These are phyloP conservation scores for Eubasilissa regina DNA, from an alignment of 1,140 invertebrate species.

Conservation along the genomic window DNA sequence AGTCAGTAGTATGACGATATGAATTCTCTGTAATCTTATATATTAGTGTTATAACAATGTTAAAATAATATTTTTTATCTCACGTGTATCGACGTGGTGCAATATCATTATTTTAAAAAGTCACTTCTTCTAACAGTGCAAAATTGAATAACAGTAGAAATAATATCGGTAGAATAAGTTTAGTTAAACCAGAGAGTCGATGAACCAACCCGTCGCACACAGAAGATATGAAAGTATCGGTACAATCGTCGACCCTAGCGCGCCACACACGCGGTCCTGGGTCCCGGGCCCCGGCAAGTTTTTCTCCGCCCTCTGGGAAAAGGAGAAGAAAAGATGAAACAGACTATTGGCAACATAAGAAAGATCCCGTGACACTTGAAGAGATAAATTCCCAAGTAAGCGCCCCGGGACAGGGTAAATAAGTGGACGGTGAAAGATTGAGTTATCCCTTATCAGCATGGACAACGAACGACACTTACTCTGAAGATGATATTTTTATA, in stretches of 20 bases:
- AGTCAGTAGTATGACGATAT: too few species aligned
- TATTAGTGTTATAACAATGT: too few species aligned
- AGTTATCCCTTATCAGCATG: constrained; percentile 60
- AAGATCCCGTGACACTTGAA: constrained; percentile 55
- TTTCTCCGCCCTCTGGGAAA: background rate
- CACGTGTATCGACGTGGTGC: too few species aligned
- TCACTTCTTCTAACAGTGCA: too few species aligned
- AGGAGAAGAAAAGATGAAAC: constrained; percentile 40
- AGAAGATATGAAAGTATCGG: too few species aligned
- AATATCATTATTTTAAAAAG: too few species aligned
- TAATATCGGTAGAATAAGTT: too few species aligned
- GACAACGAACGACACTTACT: constrained; percentile 59
- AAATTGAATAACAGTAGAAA: too few species aligned
- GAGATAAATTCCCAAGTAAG: constrained; percentile 59
- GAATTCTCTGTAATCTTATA: too few species aligned
- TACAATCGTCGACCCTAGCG: background rate
- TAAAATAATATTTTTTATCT: too few species aligned
- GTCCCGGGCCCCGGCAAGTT: background rate
- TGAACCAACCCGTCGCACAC: too few species aligned
- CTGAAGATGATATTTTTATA: constrained; percentile 56
- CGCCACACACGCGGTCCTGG: background rate
- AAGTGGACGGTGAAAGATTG: constrained; percentile 61
- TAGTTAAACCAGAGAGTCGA: too few species aligned
- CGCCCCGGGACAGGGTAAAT: constrained; percentile 59
- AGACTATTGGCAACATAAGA: constrained; percentile 53